phyloP scores from a whole-genome alignment of 2,113 vertebrate species.

The Xiphophorus hellerii region DNA sequence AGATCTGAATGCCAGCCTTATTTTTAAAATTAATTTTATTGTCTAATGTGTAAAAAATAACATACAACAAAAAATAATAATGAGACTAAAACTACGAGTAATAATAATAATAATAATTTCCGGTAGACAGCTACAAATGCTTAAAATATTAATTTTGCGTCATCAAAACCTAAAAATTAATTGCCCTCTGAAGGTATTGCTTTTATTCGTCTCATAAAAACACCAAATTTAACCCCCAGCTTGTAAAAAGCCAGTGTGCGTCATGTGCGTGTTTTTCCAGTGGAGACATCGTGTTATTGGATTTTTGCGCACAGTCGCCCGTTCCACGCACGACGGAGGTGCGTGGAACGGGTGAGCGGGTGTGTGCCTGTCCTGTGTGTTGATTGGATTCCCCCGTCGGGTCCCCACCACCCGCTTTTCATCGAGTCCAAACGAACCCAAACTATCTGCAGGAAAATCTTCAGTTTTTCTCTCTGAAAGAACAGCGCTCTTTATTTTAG shows the following conservation, averaged over 20 bases:
- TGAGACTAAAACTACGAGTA: background rate
- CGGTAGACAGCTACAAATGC: background rate
- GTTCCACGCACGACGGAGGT: background rate
- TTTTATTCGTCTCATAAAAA: background rate
- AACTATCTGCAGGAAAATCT: conserved; percentile 19
- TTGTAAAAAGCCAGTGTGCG: too few species aligned
- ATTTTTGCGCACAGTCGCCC: background rate
- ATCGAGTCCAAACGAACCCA: conserved; percentile 36
- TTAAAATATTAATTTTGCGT: background rate
- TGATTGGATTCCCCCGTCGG: conserved; percentile 67
- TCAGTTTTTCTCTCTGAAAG: background rate
- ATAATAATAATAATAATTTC: too few species aligned
- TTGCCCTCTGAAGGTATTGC: too few species aligned
- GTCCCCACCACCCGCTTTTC: conserved; percentile 30
- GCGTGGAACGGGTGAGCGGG: conserved; percentile 43
- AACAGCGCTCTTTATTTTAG: background rate
- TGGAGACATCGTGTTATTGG: background rate
- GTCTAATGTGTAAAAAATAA: too few species aligned
- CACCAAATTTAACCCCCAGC: too few species aligned
- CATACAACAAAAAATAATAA: background rate
- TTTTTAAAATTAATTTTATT: too few species aligned
- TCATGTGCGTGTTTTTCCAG: background rate
- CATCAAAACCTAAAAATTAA: background rate
- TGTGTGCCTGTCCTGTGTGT: conserved; percentile 50
- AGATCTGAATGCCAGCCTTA: too few species aligned